Percentiles rank a stretch among this genome's conserved stretches.
Evolutionary conservation across 2,888 invertebrate genomes (phyloP).

Genomic region (Microchrysa polita): DNA sequence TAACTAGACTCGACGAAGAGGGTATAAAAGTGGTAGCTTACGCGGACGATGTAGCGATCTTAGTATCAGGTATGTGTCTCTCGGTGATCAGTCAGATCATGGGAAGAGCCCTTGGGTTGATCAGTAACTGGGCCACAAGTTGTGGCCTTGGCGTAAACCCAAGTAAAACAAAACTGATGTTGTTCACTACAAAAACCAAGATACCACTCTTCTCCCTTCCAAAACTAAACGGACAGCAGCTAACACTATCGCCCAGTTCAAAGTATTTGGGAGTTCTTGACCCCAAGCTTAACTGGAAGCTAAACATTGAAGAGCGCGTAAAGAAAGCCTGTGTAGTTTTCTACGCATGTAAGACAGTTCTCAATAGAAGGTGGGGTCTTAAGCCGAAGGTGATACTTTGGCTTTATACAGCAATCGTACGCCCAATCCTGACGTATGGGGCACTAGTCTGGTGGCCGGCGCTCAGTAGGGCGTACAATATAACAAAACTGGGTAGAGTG

Average conservation of each 20-base stretch:
- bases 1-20: not conserved
- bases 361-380: not conserved
- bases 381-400: not conserved
- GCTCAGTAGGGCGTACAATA: not conserved
- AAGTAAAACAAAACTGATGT: not conserved
- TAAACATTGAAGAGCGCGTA: not conserved
- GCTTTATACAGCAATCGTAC: not conserved
- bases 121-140: not conserved
- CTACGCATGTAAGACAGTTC: not conserved
- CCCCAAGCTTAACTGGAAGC: not conserved
- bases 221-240: not conserved
- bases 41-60: too few species aligned
- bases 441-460: not conserved
- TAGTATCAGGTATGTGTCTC: not conserved
- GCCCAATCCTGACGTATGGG: not conserved
- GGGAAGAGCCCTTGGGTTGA: not conserved
- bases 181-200: not conserved
- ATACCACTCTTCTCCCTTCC: not conserved
- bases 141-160: not conserved
- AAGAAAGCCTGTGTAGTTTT: not conserved
- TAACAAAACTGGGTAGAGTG: not conserved
- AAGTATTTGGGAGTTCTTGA: not conserved
- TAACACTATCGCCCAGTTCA: not conserved
- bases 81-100: not conserved
- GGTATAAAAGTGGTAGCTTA: too few species aligned